Evolutionary conservation across 2,113 vertebrate species (phyloP).

Genomic region (Pleuronectes platessa): DNA sequence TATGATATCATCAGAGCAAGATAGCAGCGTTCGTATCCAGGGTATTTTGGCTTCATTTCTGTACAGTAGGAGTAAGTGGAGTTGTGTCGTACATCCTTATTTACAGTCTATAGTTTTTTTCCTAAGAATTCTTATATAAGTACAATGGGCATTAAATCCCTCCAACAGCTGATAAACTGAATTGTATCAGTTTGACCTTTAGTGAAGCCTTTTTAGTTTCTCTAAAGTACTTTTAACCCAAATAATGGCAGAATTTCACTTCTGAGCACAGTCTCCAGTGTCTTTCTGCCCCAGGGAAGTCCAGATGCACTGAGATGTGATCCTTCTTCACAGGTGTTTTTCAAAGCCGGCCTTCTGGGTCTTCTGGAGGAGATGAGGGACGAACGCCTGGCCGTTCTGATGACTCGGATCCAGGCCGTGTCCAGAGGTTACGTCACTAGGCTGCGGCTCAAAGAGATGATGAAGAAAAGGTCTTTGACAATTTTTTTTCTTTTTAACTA

Average conservation of each 20-base stretch:
- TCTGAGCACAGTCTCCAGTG: too few relatives aligned
- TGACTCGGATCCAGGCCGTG: slow-evolving; percentile 89
- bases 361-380: slow-evolving; percentile 93
- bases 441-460: slow-evolving; percentile 63
- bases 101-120: too few relatives aligned
- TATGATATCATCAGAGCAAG: too few relatives aligned
- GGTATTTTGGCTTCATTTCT: too few relatives aligned
- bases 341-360: slow-evolving; percentile 92
- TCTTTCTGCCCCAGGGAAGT: too few relatives aligned
- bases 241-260: too few relatives aligned
- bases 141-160: too few relatives aligned
- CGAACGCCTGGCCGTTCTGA: slow-evolving; percentile 87
- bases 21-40: too few relatives aligned
- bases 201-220: neutral
- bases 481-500: neutral
- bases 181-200: neutral
- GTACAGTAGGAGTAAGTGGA: too few relatives aligned
- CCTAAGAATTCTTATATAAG: too few relatives aligned
- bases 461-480: slow-evolving; percentile 56
- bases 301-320: neutral
- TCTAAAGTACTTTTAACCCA: neutral
- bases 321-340: slow-evolving; percentile 85
- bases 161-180: too few relatives aligned
- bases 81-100: too few relatives aligned
- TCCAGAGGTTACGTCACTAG: slow-evolving; percentile 87